phyloP scores from a whole-genome alignment of 2,888 invertebrate species.

The Scaptomyza parva region DNA sequence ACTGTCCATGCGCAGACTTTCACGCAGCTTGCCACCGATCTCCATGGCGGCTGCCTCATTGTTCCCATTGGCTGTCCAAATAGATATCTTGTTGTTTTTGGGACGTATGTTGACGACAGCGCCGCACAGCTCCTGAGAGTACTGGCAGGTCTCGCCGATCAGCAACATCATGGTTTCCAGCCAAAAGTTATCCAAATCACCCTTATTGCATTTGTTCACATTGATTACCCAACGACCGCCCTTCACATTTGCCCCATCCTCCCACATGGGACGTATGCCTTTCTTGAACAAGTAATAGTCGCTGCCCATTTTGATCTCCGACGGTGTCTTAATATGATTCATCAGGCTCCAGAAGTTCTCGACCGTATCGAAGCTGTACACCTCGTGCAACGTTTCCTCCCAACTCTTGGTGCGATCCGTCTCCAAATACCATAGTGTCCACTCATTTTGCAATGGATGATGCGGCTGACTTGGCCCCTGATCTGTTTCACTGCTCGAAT shows the following conservation, averaged over 20 bases:
- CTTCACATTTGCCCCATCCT: constrained; percentile 91
- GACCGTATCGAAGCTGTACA: constrained; percentile 96
- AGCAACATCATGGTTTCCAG: constrained; percentile 92
- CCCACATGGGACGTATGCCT: constrained; percentile 93
- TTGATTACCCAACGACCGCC: constrained; percentile 94
- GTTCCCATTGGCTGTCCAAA: constrained; percentile 95
- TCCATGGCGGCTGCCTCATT: constrained; percentile 91
- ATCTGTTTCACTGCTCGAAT: constrained; percentile 11
- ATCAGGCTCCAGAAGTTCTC: constrained; percentile 99
- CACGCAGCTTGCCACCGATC: constrained; percentile 94
- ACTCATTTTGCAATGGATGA: constrained; percentile 96
- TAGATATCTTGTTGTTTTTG: constrained; percentile 95
- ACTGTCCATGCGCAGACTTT: constrained; percentile 89
- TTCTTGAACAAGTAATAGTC: constrained; percentile 92
- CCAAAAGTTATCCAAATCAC: constrained; percentile 91
- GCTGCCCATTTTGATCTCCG: constrained; percentile 90
- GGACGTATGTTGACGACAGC: constrained; percentile 96
- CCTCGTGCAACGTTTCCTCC: constrained; percentile 96
- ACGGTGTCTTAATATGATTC: constrained; percentile 93
- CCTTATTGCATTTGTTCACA: constrained; percentile 89
- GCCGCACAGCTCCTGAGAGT: constrained; percentile 96
- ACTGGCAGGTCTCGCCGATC: constrained; percentile 97
- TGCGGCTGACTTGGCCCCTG: constrained; percentile 88
- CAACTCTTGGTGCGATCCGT: constrained; percentile 92
- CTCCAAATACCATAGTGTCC: constrained; percentile 99